phyloP scores from a whole-genome alignment of 1,140 invertebrate genomes.

The Calephelis virginiensis region DNA sequence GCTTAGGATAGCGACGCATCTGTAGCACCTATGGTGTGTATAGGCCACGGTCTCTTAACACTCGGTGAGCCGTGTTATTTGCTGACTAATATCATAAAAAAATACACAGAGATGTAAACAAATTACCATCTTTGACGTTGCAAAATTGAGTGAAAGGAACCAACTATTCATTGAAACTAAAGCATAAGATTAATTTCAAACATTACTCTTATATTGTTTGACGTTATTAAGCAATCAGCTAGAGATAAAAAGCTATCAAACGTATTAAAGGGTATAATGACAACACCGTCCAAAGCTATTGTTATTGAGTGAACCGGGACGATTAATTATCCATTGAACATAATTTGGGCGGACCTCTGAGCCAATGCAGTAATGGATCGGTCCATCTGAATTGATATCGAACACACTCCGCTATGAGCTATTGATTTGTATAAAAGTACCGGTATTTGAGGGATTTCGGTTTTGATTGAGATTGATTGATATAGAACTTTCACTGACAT shows the following conservation, averaged over 20 bases:
- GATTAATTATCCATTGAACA: conserved; percentile 76
- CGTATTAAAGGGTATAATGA: conserved; percentile 6
- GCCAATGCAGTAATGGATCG: conserved; percentile 53
- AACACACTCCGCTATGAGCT: conserved; percentile 14
- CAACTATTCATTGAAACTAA: no score
- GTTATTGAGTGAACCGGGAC: conserved; percentile 65
- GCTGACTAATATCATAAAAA: no score
- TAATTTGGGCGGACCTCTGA: conserved; percentile 66
- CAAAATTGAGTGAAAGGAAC: no score
- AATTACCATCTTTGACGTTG: no score
- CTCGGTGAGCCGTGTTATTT: no score
- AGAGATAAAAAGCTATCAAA: conserved; percentile 11
- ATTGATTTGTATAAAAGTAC: conserved; percentile 22
- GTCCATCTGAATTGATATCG: conserved; percentile 38
- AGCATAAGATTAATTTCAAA: no score
- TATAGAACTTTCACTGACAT: conserved; percentile 11
- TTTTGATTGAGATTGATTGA: conserved; percentile 13
- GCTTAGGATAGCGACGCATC: no score
- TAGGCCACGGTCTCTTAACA: no score
- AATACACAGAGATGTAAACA: no score
- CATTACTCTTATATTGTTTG: no score
- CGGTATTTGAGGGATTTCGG: conserved; percentile 13
- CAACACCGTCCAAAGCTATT: conserved; percentile 38
- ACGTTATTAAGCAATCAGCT: background rate
- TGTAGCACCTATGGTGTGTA: no score